A percentile compares a stretch with the other conserved stretches of the same genome.
phyloP scores from a whole-genome alignment of 2,888 invertebrate species.

The Panorpa germanica region DNA sequence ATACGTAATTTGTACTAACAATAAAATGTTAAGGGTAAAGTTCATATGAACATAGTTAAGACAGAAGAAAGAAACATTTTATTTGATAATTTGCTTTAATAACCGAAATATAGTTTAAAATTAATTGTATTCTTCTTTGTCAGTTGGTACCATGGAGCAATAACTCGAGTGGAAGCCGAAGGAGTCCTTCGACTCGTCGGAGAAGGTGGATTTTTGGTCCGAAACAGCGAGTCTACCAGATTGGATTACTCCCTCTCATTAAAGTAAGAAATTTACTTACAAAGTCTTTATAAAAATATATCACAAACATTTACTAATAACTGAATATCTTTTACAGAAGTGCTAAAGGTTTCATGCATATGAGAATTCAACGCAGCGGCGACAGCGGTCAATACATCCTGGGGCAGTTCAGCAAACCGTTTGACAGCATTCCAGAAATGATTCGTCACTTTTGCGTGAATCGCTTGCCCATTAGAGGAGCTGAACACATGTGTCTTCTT shows the following conservation, averaged over 20 bases:
- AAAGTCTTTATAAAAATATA: constrained; percentile 1
- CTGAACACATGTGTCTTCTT: constrained; percentile 88
- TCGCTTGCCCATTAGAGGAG: constrained; percentile 84
- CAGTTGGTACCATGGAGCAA: constrained; percentile 92
- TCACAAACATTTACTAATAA: constrained; percentile 2
- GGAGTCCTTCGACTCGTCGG: constrained; percentile 60
- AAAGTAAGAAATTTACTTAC: constrained; percentile 48
- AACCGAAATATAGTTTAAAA: constrained; percentile 9
- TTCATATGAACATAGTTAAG: neutral
- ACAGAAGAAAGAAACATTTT: constrained; percentile 3
- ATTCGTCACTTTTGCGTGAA: constrained; percentile 86
- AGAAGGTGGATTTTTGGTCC: constrained; percentile 86
- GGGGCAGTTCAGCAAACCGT: constrained; percentile 85
- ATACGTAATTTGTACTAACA: no score
- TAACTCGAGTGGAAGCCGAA: constrained; percentile 83
- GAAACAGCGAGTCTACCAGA: constrained; percentile 85
- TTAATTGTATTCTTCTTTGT: no score
- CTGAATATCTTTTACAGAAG: constrained; percentile 46
- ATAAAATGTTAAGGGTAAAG: neutral
- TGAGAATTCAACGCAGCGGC: constrained; percentile 70
- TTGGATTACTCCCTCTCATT: constrained; percentile 87
- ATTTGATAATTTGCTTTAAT: constrained; percentile 8
- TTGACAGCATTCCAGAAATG: constrained; percentile 85
- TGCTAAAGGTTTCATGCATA: constrained; percentile 90
- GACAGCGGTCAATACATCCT: constrained; percentile 67